Evolutionary conservation across 2,797 vertebrate genomes (phyloP).

Genomic region (Tadarida brasiliensis): DNA sequence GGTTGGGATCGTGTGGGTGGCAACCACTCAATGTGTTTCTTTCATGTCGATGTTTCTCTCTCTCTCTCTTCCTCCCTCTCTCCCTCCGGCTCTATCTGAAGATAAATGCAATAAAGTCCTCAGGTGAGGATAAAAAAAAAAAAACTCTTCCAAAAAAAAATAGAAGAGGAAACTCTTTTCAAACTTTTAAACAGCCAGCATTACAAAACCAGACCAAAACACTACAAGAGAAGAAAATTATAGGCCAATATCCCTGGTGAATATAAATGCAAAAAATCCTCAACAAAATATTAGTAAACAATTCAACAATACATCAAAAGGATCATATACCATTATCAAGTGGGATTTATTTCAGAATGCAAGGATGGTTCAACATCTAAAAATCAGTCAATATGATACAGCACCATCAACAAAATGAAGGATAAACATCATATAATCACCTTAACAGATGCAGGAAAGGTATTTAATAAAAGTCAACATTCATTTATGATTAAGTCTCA

Average conservation of each 20-base stretch:
- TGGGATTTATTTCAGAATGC: neutral
- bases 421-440: neutral
- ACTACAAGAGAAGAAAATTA: neutral
- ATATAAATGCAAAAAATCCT: neutral
- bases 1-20: no score
- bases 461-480: neutral
- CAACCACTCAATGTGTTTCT: no score
- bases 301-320: neutral
- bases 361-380: neutral
- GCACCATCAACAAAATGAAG: neutral
- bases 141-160: neutral
- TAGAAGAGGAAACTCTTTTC: neutral
- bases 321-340: neutral
- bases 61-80: no score
- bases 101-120: no score
- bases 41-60: no score
- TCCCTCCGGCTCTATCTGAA: no score
- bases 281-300: neutral
- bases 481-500: neutral
- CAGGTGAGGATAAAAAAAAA: no score
- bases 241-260: neutral
- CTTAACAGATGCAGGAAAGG: neutral
- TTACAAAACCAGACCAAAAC: neutral
- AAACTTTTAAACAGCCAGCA: neutral
- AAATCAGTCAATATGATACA: neutral